Conservation (phyloP, 2,113 vertebrate genomes). For the Trichechus manatus region DNA sequence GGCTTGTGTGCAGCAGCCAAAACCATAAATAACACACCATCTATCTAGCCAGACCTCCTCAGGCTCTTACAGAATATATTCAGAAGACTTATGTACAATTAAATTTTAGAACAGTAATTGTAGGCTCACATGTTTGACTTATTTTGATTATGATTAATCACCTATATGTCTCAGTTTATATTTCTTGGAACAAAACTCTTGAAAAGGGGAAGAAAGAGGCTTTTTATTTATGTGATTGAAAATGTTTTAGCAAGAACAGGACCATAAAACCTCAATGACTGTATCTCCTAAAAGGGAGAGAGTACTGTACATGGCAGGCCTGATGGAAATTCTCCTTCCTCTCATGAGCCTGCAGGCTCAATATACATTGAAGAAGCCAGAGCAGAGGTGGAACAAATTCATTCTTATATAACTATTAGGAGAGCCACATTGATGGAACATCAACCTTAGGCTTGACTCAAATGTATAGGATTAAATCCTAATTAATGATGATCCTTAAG, state of each 20-base stretch:
- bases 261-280: neutral
- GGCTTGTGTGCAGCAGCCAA: neutral
- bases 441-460: neutral
- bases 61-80: neutral
- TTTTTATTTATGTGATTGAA: constrained; percentile 18
- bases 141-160: constrained; percentile 33
- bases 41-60: neutral
- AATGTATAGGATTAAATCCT: neutral
- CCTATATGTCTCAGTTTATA: constrained; percentile 5
- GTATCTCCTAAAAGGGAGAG: neutral
- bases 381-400: neutral
- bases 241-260: neutral
- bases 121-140: constrained; percentile 35
- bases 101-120: constrained; percentile 5
- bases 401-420: neutral
- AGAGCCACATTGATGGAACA: neutral
- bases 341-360: neutral
- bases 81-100: constrained; percentile 46
- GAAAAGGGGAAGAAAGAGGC: neutral
- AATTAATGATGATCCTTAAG: neutral
- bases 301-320: neutral
- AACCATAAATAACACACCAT: neutral
- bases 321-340: neutral
- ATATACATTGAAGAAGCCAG: neutral
- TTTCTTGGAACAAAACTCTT: constrained; percentile 29